phyloP scores from a whole-genome alignment of 2,113 vertebrate species.

The Peromyscus californicus region DNA sequence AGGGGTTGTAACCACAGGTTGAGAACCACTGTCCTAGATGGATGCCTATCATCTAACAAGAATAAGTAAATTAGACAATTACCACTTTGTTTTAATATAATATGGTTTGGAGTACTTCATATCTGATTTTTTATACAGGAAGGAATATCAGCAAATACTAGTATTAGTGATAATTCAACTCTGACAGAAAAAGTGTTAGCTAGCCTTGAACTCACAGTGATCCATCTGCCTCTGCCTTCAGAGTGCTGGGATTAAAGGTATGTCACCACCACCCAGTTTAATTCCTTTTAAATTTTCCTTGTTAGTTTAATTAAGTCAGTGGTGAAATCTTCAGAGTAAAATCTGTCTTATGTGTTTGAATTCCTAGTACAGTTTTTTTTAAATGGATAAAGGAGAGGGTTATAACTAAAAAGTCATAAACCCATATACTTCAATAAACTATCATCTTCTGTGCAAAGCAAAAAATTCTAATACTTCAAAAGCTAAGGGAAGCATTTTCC shows the following conservation, averaged over 20 bases:
- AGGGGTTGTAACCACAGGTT: neutral
- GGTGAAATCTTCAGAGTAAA: constrained; percentile 11
- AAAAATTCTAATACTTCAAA: constrained; percentile 36
- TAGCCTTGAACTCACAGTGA: neutral
- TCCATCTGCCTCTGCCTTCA: neutral
- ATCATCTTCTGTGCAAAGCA: neutral
- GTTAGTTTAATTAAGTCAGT: constrained; percentile 40
- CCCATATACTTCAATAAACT: neutral
- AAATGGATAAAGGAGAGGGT: neutral
- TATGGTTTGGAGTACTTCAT: constrained; percentile 2
- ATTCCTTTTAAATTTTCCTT: neutral
- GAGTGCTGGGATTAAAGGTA: neutral
- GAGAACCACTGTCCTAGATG: neutral
- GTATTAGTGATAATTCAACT: neutral
- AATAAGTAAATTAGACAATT: neutral
- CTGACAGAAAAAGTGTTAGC: neutral
- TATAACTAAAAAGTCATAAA: constrained; percentile 29
- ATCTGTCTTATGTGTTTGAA: constrained; percentile 30
- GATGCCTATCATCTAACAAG: neutral
- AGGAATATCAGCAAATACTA: constrained; percentile 23
- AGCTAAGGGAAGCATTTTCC: neutral
- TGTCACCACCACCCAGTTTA: neutral
- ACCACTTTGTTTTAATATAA: neutral
- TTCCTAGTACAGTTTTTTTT: neutral
- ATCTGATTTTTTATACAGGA: constrained; percentile 24